Conservation (phyloP, 2,888 invertebrate genomes). For the Teinopalpus imperialis region DNA sequence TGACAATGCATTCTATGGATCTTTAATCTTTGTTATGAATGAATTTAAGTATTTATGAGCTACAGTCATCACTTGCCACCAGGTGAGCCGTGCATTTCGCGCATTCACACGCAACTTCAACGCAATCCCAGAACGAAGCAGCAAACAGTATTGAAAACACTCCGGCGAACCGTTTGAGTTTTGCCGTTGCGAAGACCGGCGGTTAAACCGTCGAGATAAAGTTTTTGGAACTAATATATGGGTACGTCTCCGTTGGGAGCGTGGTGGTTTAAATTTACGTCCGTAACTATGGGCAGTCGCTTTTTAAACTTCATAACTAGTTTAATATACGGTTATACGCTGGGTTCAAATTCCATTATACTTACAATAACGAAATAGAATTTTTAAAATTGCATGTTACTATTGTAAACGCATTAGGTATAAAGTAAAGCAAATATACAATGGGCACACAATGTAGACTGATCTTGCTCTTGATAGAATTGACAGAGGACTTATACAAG, state of each 20-base stretch:
- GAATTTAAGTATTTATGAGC: too few relatives aligned
- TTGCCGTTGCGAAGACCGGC: constrained; percentile 7
- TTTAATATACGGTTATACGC: constrained; percentile 12
- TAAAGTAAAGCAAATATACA: too few relatives aligned
- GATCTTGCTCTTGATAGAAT: too few relatives aligned
- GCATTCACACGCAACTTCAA: background rate
- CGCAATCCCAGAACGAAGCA: background rate
- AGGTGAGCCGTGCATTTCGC: too few relatives aligned
- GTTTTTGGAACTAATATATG: constrained; percentile 19
- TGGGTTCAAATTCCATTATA: constrained; percentile 5
- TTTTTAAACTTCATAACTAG: constrained; percentile 14
- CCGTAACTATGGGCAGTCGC: constrained; percentile 11
- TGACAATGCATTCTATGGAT: too few relatives aligned
- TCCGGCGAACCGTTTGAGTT: background rate
- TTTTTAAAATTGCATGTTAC: too few relatives aligned
- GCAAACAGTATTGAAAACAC: background rate
- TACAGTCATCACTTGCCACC: too few relatives aligned
- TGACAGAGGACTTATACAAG: too few relatives aligned
- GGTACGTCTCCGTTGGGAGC: constrained; percentile 11
- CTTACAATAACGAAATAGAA: too few relatives aligned
- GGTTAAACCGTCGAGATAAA: constrained; percentile 16
- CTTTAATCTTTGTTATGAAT: too few relatives aligned
- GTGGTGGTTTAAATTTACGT: constrained; percentile 16
- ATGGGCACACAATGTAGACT: too few relatives aligned
- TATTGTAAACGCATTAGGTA: too few relatives aligned